A percentile compares a stretch with the other conserved stretches of the same genome.
Evolutionary conservation across 1,140 invertebrate species (phyloP).

Genomic region (Atopsyche davidsoni): DNA sequence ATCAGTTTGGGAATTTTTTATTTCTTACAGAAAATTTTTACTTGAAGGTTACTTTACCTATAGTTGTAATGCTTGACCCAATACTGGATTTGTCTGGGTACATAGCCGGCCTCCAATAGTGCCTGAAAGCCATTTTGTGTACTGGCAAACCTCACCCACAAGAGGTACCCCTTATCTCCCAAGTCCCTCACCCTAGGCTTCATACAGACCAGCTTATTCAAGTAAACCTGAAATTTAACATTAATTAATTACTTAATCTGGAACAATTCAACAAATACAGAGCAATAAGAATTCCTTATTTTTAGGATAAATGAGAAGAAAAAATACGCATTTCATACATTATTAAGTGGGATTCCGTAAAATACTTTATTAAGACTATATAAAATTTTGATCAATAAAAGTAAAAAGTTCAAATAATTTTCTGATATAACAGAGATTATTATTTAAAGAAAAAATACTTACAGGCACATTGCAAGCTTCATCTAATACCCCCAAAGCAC

Average conservation of each 20-base stretch:
- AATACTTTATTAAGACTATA: too few relatives aligned
- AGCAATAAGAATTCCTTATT: too few relatives aligned
- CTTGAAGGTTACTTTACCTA: too few relatives aligned
- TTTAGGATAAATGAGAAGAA: too few relatives aligned
- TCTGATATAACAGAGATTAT: neutral
- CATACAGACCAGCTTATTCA: constrained; percentile 70
- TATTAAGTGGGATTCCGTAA: too few relatives aligned
- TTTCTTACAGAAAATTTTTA: too few relatives aligned
- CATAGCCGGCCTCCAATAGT: constrained; percentile 61
- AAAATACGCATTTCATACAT: too few relatives aligned
- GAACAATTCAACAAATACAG: too few relatives aligned
- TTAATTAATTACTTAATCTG: too few relatives aligned
- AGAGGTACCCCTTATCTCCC: constrained; percentile 75
- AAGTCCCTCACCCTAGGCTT: constrained; percentile 69
- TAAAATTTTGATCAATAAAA: too few relatives aligned
- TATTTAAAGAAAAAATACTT: constrained; percentile 27
- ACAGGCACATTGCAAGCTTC: constrained; percentile 86
- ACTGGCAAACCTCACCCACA: constrained; percentile 79
- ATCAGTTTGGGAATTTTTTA: too few relatives aligned
- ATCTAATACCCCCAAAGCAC: constrained; percentile 78
- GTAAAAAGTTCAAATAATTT: constrained; percentile 9
- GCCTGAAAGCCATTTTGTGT: constrained; percentile 63
- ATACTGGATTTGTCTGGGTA: constrained; percentile 65
- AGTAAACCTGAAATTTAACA: constrained; percentile 61
- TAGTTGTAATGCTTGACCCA: constrained; percentile 72